Conservation (phyloP, 2,888 invertebrate genomes). For the Oscheius sp. region DNA sequence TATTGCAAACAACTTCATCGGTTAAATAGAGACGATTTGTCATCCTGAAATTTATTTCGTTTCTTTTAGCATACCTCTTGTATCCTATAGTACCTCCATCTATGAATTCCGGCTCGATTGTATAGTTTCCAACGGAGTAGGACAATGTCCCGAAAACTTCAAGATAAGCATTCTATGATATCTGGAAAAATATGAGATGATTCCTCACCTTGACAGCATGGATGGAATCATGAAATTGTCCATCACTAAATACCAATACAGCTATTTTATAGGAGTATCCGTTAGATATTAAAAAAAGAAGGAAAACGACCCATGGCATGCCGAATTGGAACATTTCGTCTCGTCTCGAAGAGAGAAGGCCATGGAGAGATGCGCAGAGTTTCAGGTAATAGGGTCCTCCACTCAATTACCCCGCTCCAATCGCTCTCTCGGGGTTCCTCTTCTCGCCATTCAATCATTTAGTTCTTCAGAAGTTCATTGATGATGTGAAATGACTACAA, state of each 20-base stretch:
- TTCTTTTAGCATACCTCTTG: neutral
- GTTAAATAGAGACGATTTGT: constrained; percentile 61
- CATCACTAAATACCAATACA: constrained; percentile 43
- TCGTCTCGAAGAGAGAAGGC: neutral
- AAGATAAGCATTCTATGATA: constrained; percentile 42
- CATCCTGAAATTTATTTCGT: constrained; percentile 31
- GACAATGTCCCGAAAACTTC: constrained; percentile 44
- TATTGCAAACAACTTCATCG: constrained; percentile 55
- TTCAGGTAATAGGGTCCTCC: constrained; percentile 25
- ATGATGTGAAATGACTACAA: no score
- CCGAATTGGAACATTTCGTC: no score
- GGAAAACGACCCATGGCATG: neutral
- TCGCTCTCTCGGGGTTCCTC: constrained; percentile 14
- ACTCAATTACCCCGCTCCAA: constrained; percentile 22
- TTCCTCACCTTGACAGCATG: constrained; percentile 41
- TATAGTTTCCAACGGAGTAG: constrained; percentile 39
- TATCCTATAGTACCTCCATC: constrained; percentile 28
- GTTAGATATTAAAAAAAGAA: neutral
- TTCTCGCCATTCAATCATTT: no score
- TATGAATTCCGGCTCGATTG: constrained; percentile 42
- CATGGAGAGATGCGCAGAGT: neutral
- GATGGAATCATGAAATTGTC: constrained; percentile 37
- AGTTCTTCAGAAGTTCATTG: no score
- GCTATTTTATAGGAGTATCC: constrained; percentile 35
- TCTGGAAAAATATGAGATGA: neutral